Conservation (phyloP, 1,140 invertebrate species). For the Ctenoplectra terminalis region DNA sequence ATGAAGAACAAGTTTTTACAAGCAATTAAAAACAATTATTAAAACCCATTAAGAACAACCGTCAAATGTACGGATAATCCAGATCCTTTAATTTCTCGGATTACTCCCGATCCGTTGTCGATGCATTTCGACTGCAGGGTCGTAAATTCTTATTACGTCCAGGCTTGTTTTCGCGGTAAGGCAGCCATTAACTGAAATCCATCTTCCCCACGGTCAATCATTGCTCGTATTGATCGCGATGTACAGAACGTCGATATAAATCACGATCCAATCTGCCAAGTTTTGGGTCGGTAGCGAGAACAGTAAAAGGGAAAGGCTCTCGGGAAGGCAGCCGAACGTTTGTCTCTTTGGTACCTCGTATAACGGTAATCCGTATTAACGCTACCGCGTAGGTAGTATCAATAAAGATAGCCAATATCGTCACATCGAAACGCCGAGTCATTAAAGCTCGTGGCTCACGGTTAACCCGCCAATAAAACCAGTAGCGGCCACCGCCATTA, state of each 20-base stretch:
- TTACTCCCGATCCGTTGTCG: no score
- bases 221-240: background rate
- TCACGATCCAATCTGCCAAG: background rate
- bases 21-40: no score
- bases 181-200: background rate
- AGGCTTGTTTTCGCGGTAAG: no score
- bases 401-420: constrained; percentile 62
- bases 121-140: background rate
- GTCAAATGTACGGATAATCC: no score
- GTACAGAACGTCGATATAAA: background rate
- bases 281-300: background rate
- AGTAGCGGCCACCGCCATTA: constrained; percentile 42
- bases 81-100: no score
- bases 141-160: background rate
- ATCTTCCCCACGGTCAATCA: background rate
- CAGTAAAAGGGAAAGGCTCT: background rate
- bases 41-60: no score
- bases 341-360: constrained; percentile 13
- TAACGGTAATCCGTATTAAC: constrained; percentile 55
- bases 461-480: constrained; percentile 64
- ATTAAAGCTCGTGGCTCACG: constrained; percentile 63
- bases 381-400: constrained; percentile 23
- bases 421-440: constrained; percentile 53
- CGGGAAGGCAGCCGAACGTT: background rate
- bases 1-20: no score